Conservation (phyloP, 2,113 vertebrate genomes). For the Sphaerodactylus townsendi region DNA sequence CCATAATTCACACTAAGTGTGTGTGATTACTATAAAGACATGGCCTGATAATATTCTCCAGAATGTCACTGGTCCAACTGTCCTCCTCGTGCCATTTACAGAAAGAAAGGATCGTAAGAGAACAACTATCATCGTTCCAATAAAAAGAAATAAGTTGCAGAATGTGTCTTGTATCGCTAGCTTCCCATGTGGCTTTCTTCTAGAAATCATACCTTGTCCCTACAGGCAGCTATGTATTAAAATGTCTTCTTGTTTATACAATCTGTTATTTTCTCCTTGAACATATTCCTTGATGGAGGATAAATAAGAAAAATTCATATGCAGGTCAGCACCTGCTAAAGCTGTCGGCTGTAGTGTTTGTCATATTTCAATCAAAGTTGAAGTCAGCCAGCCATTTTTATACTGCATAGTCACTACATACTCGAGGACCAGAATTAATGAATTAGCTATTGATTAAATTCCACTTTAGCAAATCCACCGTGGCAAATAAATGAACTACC, state of each 20-base stretch:
- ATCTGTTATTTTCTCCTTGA: slow-evolving; percentile 33
- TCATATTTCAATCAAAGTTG: slow-evolving; percentile 85
- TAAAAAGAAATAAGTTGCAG: slow-evolving; percentile 51
- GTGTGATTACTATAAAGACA: slow-evolving; percentile 62
- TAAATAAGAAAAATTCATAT: slow-evolving; percentile 73
- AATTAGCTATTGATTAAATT: slow-evolving; percentile 96
- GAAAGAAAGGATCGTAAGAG: slow-evolving; percentile 18
- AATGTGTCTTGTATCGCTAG: slow-evolving; percentile 25
- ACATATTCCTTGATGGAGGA: slow-evolving; percentile 57
- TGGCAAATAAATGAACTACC: slow-evolving; percentile 93
- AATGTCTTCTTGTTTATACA: slow-evolving; percentile 49
- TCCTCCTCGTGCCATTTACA: slow-evolving; percentile 12
- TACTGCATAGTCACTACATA: slow-evolving; percentile 62
- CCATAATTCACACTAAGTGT: slow-evolving; percentile 69
- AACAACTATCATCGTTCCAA: slow-evolving; percentile 22
- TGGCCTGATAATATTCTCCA: slow-evolving; percentile 44
- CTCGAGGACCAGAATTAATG: slow-evolving; percentile 85
- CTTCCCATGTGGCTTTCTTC: slow-evolving; percentile 35
- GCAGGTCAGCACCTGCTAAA: slow-evolving; percentile 54
- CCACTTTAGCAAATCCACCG: slow-evolving; percentile 90
- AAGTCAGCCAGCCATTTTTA: slow-evolving; percentile 69
- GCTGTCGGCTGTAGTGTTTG: slow-evolving; percentile 67
- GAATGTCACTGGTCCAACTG: slow-evolving; percentile 51
- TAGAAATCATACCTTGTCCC: slow-evolving; percentile 45
- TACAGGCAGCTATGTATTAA: slow-evolving; percentile 40